Evolutionary conservation across 2,797 vertebrate genomes (phyloP).

Genomic region (Thripadectes ignobilis): DNA sequence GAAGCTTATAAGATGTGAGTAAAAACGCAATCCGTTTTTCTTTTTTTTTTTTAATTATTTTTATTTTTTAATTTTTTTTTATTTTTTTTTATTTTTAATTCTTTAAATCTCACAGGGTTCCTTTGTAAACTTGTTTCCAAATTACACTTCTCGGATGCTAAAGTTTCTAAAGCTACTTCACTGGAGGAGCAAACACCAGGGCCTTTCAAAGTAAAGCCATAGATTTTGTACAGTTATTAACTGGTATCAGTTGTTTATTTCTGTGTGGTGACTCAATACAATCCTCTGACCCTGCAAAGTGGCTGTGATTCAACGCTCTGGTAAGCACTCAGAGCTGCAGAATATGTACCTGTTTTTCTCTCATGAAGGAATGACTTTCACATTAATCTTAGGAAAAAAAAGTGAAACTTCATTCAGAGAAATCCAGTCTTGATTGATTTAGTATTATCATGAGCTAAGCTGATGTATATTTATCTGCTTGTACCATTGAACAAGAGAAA

Average conservation of each 20-base stretch:
- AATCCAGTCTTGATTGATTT: not conserved
- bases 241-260: not conserved
- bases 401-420: not conserved
- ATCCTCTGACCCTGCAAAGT: not conserved
- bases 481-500: not conserved
- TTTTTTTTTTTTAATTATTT: not conserved
- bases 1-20: not conserved
- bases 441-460: not conserved
- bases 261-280: not conserved
- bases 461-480: not conserved
- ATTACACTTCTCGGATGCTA: not conserved
- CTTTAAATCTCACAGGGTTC: rapidly evolving
- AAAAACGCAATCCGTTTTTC: not conserved
- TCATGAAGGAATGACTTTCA: not conserved
- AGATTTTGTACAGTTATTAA: not conserved
- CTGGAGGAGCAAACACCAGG: not conserved
- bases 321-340: not conserved
- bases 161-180: not conserved
- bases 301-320: not conserved
- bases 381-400: not conserved
- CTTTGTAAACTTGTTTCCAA: not conserved
- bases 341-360: not conserved
- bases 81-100: not conserved
- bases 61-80: not conserved
- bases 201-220: not conserved